Evolutionary conservation across 2,888 invertebrate genomes (phyloP).

Genomic region (Furcula furcula): DNA sequence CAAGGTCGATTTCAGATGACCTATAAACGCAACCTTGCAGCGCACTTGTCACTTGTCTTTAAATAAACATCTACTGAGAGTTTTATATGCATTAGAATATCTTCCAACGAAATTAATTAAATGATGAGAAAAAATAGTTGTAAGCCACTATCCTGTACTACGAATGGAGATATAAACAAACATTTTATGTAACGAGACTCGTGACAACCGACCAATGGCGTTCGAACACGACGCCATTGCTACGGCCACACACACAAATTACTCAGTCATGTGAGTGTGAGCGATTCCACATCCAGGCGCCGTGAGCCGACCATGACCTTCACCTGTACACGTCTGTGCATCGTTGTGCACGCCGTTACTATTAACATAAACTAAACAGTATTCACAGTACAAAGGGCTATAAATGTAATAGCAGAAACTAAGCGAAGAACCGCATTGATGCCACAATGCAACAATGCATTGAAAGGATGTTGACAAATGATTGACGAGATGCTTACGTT

Average conservation of each 20-base stretch:
- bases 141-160: neutral
- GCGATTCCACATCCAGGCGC: constrained; percentile 47
- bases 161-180: constrained; percentile 13
- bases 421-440: constrained; percentile 20
- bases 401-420: constrained; percentile 24
- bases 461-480: constrained; percentile 38
- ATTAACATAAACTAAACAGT: constrained; percentile 36
- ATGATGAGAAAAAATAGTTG: too few species aligned
- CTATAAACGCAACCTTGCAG: constrained; percentile 32
- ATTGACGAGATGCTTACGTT: constrained; percentile 22
- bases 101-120: too few species aligned
- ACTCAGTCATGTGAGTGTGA: constrained; percentile 74
- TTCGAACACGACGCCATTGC: constrained; percentile 43
- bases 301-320: constrained; percentile 62
- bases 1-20: constrained; percentile 35
- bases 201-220: constrained; percentile 55
- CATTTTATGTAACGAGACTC: constrained; percentile 38
- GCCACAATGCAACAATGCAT: constrained; percentile 30
- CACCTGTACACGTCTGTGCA: constrained; percentile 46
- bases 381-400: constrained; percentile 33
- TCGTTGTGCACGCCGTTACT: constrained; percentile 44
- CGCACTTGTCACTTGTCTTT: constrained; percentile 25
- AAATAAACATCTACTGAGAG: too few species aligned
- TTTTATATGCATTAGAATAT: too few species aligned
- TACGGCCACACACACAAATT: constrained; percentile 38